A percentile compares a stretch with the other conserved stretches of the same genome.
Conservation (phyloP, 1,140 invertebrate genomes). For the Melitaea cinxia region DNA sequence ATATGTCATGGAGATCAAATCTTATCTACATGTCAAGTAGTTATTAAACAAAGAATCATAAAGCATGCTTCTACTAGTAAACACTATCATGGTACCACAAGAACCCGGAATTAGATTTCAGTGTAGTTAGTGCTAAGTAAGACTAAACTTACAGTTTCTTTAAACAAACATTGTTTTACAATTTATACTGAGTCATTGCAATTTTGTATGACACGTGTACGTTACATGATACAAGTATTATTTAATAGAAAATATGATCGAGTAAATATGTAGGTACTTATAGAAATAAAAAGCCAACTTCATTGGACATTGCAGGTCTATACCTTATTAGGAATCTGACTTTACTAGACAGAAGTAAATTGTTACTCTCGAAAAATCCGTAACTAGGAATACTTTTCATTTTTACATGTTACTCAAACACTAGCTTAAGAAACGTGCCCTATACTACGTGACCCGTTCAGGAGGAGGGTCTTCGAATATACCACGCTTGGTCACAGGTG, state of each 20-base stretch:
- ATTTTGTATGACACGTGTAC: not conserved
- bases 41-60: too few relatives aligned
- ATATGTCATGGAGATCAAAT: too few relatives aligned
- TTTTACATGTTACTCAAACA: too few relatives aligned
- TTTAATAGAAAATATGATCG: not conserved
- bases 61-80: not conserved
- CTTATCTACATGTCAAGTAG: too few relatives aligned
- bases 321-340: not conserved
- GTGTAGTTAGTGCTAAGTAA: not conserved
- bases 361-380: too few relatives aligned
- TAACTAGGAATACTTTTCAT: too few relatives aligned
- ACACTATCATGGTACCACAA: not conserved
- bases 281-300: not conserved
- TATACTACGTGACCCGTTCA: too few relatives aligned
- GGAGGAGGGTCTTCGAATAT: too few relatives aligned
- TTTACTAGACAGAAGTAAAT: too few relatives aligned
- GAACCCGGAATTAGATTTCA: conserved; percentile 2
- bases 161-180: not conserved
- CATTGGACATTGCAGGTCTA: not conserved
- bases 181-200: not conserved
- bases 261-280: not conserved
- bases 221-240: not conserved
- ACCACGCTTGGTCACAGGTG: too few relatives aligned
- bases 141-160: not conserved
- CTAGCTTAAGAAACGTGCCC: too few relatives aligned